phyloP scores from a whole-genome alignment of 2,797 vertebrate genomes.

The Antennarius maculatus region DNA sequence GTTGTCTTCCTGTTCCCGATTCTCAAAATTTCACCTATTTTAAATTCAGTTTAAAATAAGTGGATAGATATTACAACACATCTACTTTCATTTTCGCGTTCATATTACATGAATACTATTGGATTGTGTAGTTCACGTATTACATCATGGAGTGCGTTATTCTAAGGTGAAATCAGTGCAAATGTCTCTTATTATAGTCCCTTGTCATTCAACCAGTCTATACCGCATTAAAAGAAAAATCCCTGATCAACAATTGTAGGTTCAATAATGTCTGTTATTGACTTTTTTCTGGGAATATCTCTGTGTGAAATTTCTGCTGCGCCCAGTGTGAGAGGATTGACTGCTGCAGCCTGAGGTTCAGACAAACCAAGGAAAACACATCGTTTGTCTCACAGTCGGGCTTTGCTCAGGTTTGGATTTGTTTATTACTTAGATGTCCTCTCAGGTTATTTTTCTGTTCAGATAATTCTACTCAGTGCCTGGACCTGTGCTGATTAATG shows the following conservation, averaged over 20 bases:
- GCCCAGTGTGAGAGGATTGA: conserved; percentile 1
- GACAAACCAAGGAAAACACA: background rate
- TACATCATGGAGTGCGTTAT: background rate
- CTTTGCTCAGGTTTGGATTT: background rate
- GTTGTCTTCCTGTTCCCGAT: background rate
- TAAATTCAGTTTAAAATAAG: background rate
- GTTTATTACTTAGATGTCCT: background rate
- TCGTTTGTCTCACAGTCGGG: background rate
- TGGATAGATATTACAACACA: no score
- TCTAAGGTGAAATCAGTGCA: background rate
- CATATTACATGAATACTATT: background rate
- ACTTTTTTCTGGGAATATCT: background rate
- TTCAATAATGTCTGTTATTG: background rate
- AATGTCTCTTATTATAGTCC: background rate
- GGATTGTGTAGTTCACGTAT: background rate
- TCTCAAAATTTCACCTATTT: no score
- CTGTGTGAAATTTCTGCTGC: background rate
- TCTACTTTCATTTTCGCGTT: no score
- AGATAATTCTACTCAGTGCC: conserved; percentile 22
- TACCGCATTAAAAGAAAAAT: background rate
- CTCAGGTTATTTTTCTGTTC: background rate
- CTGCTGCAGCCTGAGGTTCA: conserved; percentile 6
- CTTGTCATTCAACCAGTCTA: background rate
- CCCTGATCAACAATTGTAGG: background rate
- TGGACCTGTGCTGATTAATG: conserved; percentile 41